Conservation (phyloP, 2,888 invertebrate species). For the Cryptocheilus praepositus region DNA sequence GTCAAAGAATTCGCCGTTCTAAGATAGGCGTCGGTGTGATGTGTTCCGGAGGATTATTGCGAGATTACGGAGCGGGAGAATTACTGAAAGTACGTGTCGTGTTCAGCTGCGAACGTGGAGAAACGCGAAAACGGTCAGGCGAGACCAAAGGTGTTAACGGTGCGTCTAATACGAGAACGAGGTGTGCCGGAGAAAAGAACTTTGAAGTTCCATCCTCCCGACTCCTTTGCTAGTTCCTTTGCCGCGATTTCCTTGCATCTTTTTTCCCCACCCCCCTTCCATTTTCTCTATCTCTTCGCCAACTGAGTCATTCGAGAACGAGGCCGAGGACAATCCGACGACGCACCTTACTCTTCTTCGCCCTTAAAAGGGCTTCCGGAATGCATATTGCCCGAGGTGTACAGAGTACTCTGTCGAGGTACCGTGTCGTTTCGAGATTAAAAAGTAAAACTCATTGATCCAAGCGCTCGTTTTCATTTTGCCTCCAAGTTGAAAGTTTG, state of each 20-base stretch:
- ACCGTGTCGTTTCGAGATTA: conserved; percentile 8
- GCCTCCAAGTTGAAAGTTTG: background rate
- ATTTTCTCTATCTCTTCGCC: background rate
- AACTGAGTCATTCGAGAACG: background rate
- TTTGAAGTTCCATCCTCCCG: conserved; percentile 35
- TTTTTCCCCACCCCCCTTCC: background rate
- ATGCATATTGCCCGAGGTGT: conserved; percentile 7
- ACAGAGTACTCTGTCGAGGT: background rate
- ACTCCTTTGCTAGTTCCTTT: conserved; percentile 7
- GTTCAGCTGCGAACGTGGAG: background rate
- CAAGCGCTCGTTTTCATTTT: background rate
- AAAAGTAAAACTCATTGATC: conserved; percentile 6
- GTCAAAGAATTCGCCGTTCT: too few relatives aligned
- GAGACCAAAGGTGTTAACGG: background rate
- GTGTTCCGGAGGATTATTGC: background rate
- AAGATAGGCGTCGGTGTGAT: too few relatives aligned
- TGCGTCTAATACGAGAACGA: background rate
- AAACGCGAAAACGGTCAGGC: conserved; percentile 1
- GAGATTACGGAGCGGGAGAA: background rate
- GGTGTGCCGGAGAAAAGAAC: conserved; percentile 6
- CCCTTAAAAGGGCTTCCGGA: conserved; percentile 3
- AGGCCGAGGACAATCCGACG: conserved; percentile 4
- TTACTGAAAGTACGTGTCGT: conserved; percentile 3
- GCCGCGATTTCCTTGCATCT: background rate
- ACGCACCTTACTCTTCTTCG: background rate